Evolutionary conservation across 2,888 invertebrate species (phyloP), one percentile per base, ranked within the genome.

Genomic region (Ophraella communa): DNA sequence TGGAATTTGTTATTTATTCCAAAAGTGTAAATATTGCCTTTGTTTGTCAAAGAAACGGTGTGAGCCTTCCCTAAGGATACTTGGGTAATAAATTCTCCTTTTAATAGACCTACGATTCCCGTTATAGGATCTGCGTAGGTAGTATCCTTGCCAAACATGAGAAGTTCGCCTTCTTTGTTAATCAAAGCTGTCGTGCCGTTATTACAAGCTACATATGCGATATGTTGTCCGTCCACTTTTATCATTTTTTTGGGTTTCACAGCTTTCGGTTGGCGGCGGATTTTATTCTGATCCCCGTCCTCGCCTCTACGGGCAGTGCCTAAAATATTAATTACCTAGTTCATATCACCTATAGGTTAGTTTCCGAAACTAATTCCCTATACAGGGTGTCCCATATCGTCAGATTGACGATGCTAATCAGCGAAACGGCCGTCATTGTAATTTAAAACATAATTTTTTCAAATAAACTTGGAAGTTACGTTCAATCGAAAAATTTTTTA

Each of bases 1-100:
- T 98, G 98, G 1, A 96, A 96, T 80, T 97, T 96, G 80, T 98
- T 98, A 82, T 98, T 98, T 67, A 98, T 92, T 4, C 98, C 98
- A 82, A 98, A 97, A 0, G 98, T 96, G 80, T 91, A 97, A 2
- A 98, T 89, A 73, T 92, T 91, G 0, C 98, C 98, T 78, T 92
- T 92, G 72, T 88, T 90, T 11, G 93, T 95, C 10, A 98, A 84
- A 0, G 90, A 93, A 0, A 95, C 93, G n/a, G 93, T 93, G 77
- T 98, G 98, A 0, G 98, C 98, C 83, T 98, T 98, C 2, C 98
- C 98, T 64, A 99, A 83, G 0, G 93, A 91, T 3, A 96, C 91
- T 83, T 91, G 85, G 0, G 83, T 82, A 24, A 84, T 75, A 69
- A 79, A 81, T 73, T 82, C 81, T 3, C 81, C 81, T 72, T 81